Percentiles rank a stretch among this genome's conserved stretches.
Evolutionary conservation across 2,113 vertebrate genomes (phyloP).

Genomic region (Ranitomeya imitator): DNA sequence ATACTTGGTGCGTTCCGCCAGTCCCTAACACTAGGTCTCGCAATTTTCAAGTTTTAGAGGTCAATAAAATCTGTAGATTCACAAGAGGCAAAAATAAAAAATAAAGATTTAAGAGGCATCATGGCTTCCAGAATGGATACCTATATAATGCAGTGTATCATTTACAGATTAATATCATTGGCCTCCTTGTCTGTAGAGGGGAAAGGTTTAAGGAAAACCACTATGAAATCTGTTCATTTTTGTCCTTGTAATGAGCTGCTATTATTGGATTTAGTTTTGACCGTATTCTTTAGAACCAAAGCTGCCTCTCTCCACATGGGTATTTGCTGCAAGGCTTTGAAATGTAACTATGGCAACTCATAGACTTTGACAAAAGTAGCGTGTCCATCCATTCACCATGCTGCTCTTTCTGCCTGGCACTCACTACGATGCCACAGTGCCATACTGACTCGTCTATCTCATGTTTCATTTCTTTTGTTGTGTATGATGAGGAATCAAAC

Average conservation of each 20-base stretch:
- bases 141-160: neutral
- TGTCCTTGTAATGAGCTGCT: conserved; percentile 22
- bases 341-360: conserved; percentile 50
- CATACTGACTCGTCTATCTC: neutral
- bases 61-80: neutral
- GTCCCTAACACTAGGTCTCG: too few species aligned
- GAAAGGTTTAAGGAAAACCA: neutral
- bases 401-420: neutral
- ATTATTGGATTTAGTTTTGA: conserved; percentile 52
- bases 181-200: neutral
- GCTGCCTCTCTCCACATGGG: conserved; percentile 32
- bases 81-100: neutral
- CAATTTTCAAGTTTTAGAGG: neutral
- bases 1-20: too few species aligned
- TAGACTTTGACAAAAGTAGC: conserved; percentile 43
- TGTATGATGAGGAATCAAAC: neutral
- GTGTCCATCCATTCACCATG: conserved; percentile 34
- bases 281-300: conserved; percentile 20
- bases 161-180: conserved; percentile 34
- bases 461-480: neutral
- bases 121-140: neutral
- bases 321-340: conserved; percentile 43
- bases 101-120: too few species aligned
- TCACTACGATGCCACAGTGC: neutral
- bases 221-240: conserved; percentile 36